Evolutionary conservation across 1,140 invertebrate species (phyloP).

Genomic region (Drosophila prosaltans): DNA sequence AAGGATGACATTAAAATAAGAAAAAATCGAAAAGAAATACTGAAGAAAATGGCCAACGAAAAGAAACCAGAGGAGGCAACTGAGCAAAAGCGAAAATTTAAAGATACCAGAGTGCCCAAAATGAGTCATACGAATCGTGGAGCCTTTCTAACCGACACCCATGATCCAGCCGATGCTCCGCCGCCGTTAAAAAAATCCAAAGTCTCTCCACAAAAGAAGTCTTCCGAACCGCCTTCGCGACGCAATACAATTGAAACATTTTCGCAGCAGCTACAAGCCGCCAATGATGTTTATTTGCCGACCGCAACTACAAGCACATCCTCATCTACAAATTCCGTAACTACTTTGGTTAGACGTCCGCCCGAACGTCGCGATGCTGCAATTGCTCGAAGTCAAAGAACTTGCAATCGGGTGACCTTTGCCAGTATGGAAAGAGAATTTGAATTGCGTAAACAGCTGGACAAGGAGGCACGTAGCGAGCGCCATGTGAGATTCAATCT

Average conservation of each 20-base stretch:
- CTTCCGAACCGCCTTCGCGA: background rate
- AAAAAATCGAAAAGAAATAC: conserved; percentile 57
- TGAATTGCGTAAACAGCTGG: background rate
- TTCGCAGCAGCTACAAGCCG: conserved; percentile 39
- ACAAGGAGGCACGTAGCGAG: conserved; percentile 18
- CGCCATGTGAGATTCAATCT: conserved; percentile 46
- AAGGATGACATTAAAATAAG: conserved; percentile 40
- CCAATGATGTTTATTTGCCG: background rate
- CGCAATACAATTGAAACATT: conserved; percentile 40
- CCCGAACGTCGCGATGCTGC: conserved; percentile 49
- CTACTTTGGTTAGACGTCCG: background rate
- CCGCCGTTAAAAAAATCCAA: conserved; percentile 43
- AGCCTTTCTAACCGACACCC: conserved; percentile 53
- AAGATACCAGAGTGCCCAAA: conserved; percentile 33
- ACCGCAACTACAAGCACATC: background rate
- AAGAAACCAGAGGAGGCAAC: conserved; percentile 5
- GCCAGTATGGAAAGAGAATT: conserved; percentile 62
- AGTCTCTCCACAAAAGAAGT: background rate
- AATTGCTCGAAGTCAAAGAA: conserved; percentile 51
- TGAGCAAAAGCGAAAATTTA: conserved; percentile 24
- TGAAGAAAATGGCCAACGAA: conserved; percentile 57
- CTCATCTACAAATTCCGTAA: background rate
- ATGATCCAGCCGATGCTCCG: conserved; percentile 1
- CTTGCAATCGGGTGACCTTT: conserved; percentile 70
- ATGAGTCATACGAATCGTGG: conserved; percentile 61